Percentiles rank a stretch among this genome's conserved stretches.
phyloP scores from a whole-genome alignment of 2,797 vertebrate species.

The Notolepis coatsorum region DNA sequence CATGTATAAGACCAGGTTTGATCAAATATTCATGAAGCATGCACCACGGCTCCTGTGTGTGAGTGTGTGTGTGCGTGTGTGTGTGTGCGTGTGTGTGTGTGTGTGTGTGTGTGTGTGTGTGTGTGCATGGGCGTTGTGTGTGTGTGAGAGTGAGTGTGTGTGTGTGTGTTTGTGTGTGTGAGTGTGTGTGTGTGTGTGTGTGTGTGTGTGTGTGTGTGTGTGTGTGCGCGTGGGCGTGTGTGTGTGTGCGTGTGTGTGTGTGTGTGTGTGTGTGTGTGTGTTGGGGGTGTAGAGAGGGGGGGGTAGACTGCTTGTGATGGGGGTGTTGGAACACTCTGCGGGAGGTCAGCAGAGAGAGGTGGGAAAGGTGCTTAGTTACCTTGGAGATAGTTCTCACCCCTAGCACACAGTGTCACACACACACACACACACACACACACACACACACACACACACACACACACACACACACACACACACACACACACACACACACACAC shows the following conservation, averaged over 20 bases:
- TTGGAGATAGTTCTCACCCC: conserved; percentile 63
- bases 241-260: conserved; percentile 12
- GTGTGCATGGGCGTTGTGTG: too few species aligned
- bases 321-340: conserved; percentile 53
- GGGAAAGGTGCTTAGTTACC: conserved; percentile 65
- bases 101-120: conserved; percentile 9
- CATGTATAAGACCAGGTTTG: conserved; percentile 61
- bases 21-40: conserved; percentile 65
- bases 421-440: conserved; percentile 1
- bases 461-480: conserved; percentile 12
- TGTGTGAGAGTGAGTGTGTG: too few species aligned
- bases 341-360: conserved; percentile 57
- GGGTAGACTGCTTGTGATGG: conserved; percentile 37
- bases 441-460: conserved; percentile 3
- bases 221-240: conserved; percentile 19
- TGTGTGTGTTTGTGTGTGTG: conserved; percentile 10
- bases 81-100: conserved; percentile 17
- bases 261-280: conserved; percentile 13
- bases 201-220: conserved; percentile 12
- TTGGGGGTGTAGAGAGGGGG: not conserved
- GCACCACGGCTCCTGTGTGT: conserved; percentile 14
- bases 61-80: conserved; percentile 13
- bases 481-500: not conserved
- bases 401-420: conserved; percentile 31
- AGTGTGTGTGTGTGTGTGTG: conserved; percentile 12